These are phyloP conservation scores for Neodiprion pinetum DNA, from an alignment of 1,140 invertebrate species.

Conservation along the genomic window DNA sequence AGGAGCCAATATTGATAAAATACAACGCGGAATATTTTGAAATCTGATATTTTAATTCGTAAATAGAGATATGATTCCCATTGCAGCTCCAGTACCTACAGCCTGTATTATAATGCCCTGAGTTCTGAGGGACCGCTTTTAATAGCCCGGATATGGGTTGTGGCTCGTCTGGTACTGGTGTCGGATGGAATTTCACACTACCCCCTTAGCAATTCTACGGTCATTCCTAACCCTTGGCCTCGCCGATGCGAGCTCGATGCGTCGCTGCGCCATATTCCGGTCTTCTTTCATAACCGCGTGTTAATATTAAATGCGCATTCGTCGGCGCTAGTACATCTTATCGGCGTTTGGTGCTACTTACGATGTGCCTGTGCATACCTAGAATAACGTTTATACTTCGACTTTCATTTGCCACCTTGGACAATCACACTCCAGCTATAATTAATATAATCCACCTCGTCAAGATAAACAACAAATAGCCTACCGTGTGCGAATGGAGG, in stretches of 20 bases:
- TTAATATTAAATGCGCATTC: too few relatives aligned
- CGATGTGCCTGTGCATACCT: too few relatives aligned
- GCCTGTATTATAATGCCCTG: slow-evolving; percentile 30
- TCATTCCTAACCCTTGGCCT: slow-evolving; percentile 40
- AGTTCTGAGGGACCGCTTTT: slow-evolving; percentile 50
- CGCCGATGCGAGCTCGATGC: slow-evolving; percentile 20
- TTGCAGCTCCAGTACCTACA: slow-evolving; percentile 17
- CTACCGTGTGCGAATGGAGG: too few relatives aligned
- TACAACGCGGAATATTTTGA: slow-evolving; percentile 53
- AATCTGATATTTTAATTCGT: slow-evolving; percentile 56
- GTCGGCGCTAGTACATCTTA: too few relatives aligned
- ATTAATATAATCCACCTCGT: too few relatives aligned
- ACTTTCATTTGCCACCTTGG: too few relatives aligned
- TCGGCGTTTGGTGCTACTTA: too few relatives aligned
- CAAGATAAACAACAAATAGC: too few relatives aligned
- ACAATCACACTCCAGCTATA: too few relatives aligned
- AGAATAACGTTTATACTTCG: too few relatives aligned
- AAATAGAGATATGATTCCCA: slow-evolving; percentile 53
- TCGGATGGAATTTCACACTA: slow-evolving; percentile 47
- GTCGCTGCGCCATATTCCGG: background rate
- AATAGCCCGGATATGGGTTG: slow-evolving; percentile 53
- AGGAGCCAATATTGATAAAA: slow-evolving; percentile 51
- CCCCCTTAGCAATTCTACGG: slow-evolving; percentile 34
- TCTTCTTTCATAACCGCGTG: background rate
- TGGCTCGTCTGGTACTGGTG: slow-evolving; percentile 37